Conservation (phyloP, 2,888 invertebrate genomes). For the Gandaritis pyraliata region DNA sequence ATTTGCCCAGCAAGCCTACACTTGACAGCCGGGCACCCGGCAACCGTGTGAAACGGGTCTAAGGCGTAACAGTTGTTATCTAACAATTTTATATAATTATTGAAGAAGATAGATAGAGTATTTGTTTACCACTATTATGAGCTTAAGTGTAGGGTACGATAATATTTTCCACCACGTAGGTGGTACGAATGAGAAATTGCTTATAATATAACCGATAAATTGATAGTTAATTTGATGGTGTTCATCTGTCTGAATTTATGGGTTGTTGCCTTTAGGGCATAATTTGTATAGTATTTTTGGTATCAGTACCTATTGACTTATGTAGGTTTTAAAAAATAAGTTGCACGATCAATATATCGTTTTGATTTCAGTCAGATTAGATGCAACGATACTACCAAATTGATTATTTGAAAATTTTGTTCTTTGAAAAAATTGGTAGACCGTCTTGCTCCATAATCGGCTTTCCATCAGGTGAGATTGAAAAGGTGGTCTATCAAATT, state of each 20-base stretch:
- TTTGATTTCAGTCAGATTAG: background rate
- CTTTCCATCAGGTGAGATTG: too few species aligned
- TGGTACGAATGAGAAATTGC: constrained; percentile 39
- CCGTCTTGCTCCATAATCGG: too few species aligned
- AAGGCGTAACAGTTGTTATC: too few species aligned
- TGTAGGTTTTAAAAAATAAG: background rate
- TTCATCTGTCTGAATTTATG: constrained; percentile 22
- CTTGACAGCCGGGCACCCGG: too few species aligned
- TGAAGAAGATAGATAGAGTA: constrained; percentile 38
- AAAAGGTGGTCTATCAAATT: too few species aligned
- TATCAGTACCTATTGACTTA: background rate
- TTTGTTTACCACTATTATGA: constrained; percentile 56
- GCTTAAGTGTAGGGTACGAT: constrained; percentile 12
- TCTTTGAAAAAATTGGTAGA: too few species aligned
- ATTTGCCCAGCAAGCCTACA: too few species aligned
- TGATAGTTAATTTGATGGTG: constrained; percentile 24
- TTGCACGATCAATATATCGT: background rate
- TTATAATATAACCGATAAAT: constrained; percentile 26
- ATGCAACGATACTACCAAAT: too few species aligned
- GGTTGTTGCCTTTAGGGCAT: constrained; percentile 14
- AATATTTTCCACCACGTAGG: constrained; percentile 55
- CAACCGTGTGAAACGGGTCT: too few species aligned
- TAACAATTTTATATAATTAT: too few species aligned
- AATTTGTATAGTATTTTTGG: background rate
- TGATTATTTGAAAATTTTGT: too few species aligned